Conservation (phyloP, 2,888 invertebrate genomes). For the Callyntrura sp. region DNA sequence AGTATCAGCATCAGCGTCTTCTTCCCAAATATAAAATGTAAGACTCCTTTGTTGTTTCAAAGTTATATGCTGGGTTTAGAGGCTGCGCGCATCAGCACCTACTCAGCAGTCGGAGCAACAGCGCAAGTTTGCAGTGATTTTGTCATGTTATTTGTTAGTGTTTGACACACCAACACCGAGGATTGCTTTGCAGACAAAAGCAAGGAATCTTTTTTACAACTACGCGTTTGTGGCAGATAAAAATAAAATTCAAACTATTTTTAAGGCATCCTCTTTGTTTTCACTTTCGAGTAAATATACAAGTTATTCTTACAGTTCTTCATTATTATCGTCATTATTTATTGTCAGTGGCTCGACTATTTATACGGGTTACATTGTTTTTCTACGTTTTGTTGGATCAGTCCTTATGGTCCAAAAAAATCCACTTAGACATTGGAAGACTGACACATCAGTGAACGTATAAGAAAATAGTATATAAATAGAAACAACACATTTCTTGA, state of each 20-base stretch:
- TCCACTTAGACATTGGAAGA: too few species aligned
- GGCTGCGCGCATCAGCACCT: conserved; percentile 37
- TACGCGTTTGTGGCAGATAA: conserved; percentile 33
- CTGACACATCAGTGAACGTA: too few species aligned
- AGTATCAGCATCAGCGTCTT: neutral
- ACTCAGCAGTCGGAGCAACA: conserved; percentile 8
- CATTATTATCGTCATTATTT: conserved; percentile 2
- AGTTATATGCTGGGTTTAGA: conserved; percentile 32
- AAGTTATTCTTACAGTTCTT: neutral
- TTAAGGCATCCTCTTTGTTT: conserved; percentile 45
- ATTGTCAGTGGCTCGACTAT: neutral
- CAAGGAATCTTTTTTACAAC: conserved; percentile 10
- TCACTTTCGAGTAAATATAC: conserved; percentile 35
- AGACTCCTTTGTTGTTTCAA: conserved; percentile 26
- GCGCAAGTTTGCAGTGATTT: conserved; percentile 23
- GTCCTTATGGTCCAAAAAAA: neutral
- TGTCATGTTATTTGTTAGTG: conserved; percentile 36
- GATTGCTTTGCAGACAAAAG: conserved; percentile 51
- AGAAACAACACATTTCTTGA: too few species aligned
- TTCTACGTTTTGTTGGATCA: neutral
- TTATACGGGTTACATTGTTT: neutral
- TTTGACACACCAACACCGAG: conserved; percentile 43
- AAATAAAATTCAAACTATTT: conserved; percentile 26
- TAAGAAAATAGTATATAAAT: too few species aligned
- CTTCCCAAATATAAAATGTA: conserved; percentile 40